Conservation (phyloP, 1,140 invertebrate genomes). For the Colletes gigas region DNA sequence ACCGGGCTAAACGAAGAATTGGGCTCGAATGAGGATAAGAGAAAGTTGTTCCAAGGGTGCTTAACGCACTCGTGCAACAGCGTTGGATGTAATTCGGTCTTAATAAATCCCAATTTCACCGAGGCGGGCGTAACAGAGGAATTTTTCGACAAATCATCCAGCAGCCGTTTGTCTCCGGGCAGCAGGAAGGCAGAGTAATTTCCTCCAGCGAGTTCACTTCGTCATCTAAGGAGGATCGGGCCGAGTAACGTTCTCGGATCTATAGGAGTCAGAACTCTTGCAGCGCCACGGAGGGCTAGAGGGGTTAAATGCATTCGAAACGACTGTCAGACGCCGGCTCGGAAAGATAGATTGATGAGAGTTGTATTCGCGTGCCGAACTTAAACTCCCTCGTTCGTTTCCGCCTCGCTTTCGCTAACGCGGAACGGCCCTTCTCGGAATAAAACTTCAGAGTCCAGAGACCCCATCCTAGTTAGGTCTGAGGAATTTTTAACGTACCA, state of each 20-base stretch:
- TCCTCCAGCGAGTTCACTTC: slow-evolving; percentile 55
- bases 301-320: slow-evolving; percentile 75
- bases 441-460: slow-evolving; percentile 65
- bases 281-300: slow-evolving; percentile 17
- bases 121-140: background rate
- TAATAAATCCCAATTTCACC: slow-evolving; percentile 39
- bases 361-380: slow-evolving; percentile 72
- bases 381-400: slow-evolving; percentile 67
- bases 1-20: no score
- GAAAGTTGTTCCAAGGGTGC: background rate
- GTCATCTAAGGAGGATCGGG: slow-evolving; percentile 56
- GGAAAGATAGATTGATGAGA: slow-evolving; percentile 76
- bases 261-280: slow-evolving; percentile 56
- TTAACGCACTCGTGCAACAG: background rate
- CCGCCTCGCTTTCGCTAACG: slow-evolving; percentile 62
- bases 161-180: slow-evolving; percentile 32
- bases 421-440: slow-evolving; percentile 66
- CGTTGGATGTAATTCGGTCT: slow-evolving; percentile 26
- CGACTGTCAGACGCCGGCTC: slow-evolving; percentile 72
- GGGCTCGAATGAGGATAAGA: no score
- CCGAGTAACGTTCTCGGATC: slow-evolving; percentile 40
- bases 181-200: slow-evolving; percentile 54
- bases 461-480: background rate
- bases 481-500: background rate
- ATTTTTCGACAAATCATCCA: slow-evolving; percentile 68